These are phyloP conservation scores for Subacronicta megacephala DNA, from an alignment of 2,888 invertebrate genomes.

Conservation along the genomic window DNA sequence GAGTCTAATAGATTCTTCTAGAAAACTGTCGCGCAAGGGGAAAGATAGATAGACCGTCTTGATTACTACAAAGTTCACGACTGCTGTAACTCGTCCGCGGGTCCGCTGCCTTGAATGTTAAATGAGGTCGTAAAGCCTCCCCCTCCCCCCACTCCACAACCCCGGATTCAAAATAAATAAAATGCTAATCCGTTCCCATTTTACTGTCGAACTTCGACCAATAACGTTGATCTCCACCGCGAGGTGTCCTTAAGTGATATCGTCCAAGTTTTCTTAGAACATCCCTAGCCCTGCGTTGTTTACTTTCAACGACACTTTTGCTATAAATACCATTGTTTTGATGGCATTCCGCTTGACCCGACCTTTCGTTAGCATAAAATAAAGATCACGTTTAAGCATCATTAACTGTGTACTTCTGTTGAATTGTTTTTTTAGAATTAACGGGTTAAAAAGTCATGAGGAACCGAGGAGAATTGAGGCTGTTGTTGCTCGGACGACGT, in stretches of 20 bases:
- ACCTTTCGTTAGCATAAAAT: conserved; percentile 39
- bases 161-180: conserved; percentile 68
- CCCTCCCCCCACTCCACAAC: conserved; percentile 31
- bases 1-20: conserved; percentile 20
- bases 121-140: conserved; percentile 56
- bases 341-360: conserved; percentile 35
- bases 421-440: conserved; percentile 11
- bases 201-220: conserved; percentile 68
- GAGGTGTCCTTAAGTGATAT: conserved; percentile 52
- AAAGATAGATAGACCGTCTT: conserved; percentile 42
- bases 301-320: conserved; percentile 42
- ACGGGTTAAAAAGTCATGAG: conserved; percentile 2
- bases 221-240: conserved; percentile 60
- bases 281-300: conserved; percentile 26
- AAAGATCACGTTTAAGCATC: conserved; percentile 27
- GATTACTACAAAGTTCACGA: conserved; percentile 53
- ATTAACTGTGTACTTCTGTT: conserved; percentile 23
- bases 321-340: conserved; percentile 39
- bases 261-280: conserved; percentile 43
- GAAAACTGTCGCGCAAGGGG: conserved; percentile 8
- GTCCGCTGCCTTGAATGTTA: conserved; percentile 56
- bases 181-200: conserved; percentile 71
- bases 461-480: not conserved
- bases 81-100: conserved; percentile 55
- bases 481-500: too few species aligned